Conservation (phyloP, 2,797 vertebrate genomes). For the Delichon dasypus region DNA sequence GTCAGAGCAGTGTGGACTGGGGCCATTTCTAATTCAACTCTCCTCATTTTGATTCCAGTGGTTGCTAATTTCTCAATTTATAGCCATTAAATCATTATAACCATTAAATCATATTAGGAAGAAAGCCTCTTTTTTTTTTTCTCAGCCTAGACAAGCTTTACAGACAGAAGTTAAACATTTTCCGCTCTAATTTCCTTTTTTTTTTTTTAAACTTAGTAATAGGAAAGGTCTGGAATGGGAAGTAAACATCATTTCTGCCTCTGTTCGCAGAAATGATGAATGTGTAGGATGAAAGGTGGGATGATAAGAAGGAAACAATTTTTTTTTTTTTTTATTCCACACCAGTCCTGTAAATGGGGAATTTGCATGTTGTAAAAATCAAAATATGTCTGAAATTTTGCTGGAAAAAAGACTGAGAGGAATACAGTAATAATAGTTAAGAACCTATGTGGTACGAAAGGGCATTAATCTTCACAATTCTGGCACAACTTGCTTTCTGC, state of each 20-base stretch:
- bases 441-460: background rate
- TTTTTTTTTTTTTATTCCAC: background rate
- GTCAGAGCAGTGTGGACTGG: background rate
- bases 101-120: conserved; percentile 33
- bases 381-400: conserved; percentile 32
- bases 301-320: background rate
- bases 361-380: background rate
- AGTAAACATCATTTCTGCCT: background rate
- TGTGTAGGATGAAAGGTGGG: background rate
- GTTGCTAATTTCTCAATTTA: conserved; percentile 20
- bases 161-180: background rate
- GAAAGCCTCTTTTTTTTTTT: background rate
- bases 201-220: background rate
- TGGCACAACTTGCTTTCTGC: background rate
- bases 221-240: background rate
- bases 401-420: background rate
- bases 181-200: background rate
- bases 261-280: background rate
- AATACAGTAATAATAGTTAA: conserved; percentile 1
- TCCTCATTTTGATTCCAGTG: background rate
- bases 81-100: conserved; percentile 5
- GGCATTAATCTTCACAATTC: conserved; percentile 12
- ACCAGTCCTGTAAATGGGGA: background rate
- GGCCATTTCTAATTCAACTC: background rate
- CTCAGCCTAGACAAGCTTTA: background rate